These are phyloP conservation scores for Helarctos malayanus DNA, from an alignment of 2,797 vertebrate genomes.

Conservation along the genomic window DNA sequence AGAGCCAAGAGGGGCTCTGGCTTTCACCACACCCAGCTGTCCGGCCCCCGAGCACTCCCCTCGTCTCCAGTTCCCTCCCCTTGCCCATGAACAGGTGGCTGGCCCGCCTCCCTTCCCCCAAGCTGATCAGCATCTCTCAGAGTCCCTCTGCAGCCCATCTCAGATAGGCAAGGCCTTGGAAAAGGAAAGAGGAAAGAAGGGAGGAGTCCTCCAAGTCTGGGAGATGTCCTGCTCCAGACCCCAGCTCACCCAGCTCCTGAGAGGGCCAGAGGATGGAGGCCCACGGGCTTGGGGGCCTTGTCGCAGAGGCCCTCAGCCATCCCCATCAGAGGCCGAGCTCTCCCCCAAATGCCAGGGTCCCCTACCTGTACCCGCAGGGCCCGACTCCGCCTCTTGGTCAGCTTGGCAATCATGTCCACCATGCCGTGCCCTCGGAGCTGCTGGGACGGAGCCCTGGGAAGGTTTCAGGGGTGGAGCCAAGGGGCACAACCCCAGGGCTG, in stretches of 20 bases:
- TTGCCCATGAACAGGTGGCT: not conserved
- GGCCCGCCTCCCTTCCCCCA: not conserved
- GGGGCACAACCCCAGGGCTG: constrained; percentile 64
- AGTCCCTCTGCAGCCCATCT: not conserved
- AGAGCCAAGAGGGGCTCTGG: not conserved
- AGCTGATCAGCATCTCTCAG: not conserved
- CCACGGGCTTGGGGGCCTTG: fast-evolving
- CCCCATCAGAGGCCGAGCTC: not conserved
- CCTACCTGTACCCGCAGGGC: constrained; percentile 72
- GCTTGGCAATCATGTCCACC: constrained; percentile 79
- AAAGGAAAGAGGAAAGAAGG: not conserved
- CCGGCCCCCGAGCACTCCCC: not conserved
- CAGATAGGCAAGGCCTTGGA: not conserved
- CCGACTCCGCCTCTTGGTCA: constrained; percentile 70
- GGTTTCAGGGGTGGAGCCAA: constrained; percentile 56
- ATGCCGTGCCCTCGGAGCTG: constrained; percentile 57
- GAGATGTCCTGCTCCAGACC: not conserved
- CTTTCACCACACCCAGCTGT: not conserved
- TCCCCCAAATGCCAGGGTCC: not conserved
- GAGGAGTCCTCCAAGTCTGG: not conserved
- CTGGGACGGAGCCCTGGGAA: constrained; percentile 64
- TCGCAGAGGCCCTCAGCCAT: not conserved
- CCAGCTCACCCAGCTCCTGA: not conserved
- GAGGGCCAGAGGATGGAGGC: not conserved
- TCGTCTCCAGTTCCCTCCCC: not conserved